phyloP scores from a whole-genome alignment of 1,140 invertebrate genomes.

The honey bee (Apis mellifera) region Amel_HAv3.1 CM009934.2:12023001-12023500 shows the following conservation, averaged over 20 bases:
- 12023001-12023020: conserved; percentile 43
- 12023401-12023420: conserved; percentile 42
- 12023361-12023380: conserved; percentile 30
- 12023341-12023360: conserved; percentile 64
- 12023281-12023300: conserved; percentile 69
- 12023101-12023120: conserved; percentile 43
- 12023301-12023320: background rate
- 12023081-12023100: conserved; percentile 42
- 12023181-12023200: conserved; percentile 38
- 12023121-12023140: conserved; percentile 62
- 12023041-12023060: conserved; percentile 12
- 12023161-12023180: no score
- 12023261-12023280: conserved; percentile 63
- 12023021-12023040: background rate
- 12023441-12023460: background rate
- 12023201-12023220: conserved; percentile 65
- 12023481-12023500: conserved; percentile 47
- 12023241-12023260: conserved; percentile 66
- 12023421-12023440: conserved; percentile 16
- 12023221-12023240: conserved; percentile 68
- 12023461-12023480: conserved; percentile 58
- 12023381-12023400: background rate
- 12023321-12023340: conserved; percentile 22
- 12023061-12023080: conserved; percentile 62
- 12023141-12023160: no score